Conservation (phyloP, 2,113 vertebrate species). For the Psilopsiagon aurifrons region DNA sequence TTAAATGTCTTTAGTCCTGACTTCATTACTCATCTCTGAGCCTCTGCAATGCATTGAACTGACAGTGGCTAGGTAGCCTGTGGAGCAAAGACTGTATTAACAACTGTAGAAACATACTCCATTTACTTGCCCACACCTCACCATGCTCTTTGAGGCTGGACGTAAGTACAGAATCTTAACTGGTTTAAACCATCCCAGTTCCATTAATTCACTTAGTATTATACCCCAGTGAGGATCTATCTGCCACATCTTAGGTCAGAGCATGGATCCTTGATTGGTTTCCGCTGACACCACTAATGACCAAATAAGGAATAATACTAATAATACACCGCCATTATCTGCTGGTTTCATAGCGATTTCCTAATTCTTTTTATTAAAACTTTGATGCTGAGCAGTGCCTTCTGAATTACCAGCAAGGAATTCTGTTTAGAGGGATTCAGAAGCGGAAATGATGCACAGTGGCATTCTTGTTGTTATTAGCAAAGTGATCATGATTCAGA, state of each 20-base stretch:
- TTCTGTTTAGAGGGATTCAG: background rate
- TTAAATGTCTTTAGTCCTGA: slow-evolving; percentile 15
- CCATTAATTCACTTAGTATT: background rate
- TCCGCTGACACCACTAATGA: background rate
- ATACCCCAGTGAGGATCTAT: background rate
- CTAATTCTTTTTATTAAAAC: background rate
- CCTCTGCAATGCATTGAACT: background rate
- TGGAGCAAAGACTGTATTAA: background rate
- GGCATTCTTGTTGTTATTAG: background rate
- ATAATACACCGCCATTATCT: background rate
- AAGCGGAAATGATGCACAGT: background rate
- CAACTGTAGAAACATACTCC: background rate
- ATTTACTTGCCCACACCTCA: background rate
- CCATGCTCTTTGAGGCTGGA: background rate
- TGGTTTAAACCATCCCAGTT: background rate
- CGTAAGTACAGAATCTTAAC: background rate
- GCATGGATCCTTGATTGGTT: background rate
- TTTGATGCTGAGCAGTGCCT: background rate
- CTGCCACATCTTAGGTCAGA: background rate
- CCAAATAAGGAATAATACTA: background rate
- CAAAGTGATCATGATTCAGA: slow-evolving; percentile 28
- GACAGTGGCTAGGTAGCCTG: background rate
- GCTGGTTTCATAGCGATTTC: background rate
- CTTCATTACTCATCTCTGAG: slow-evolving; percentile 3
- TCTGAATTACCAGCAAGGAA: background rate